Conservation (phyloP, 2,888 invertebrate species). For the Epistrophe grossulariae region DNA sequence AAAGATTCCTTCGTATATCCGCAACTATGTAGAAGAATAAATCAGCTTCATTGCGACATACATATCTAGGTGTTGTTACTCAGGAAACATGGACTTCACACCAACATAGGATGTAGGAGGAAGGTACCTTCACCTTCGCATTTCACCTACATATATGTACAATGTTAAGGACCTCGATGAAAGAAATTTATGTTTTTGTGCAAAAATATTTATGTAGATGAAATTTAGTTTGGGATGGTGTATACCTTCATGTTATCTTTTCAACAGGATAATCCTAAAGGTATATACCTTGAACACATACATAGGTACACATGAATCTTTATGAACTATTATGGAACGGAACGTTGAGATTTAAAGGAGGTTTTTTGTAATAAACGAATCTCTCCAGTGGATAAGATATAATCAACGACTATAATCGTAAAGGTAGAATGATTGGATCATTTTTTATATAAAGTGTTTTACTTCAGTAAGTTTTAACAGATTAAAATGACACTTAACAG, state of each 20-base stretch:
- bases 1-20: slow-evolving; percentile 18
- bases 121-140: too few relatives aligned
- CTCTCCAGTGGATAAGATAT: not conserved
- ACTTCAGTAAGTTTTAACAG: not conserved
- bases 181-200: slow-evolving; percentile 22
- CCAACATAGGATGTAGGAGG: not conserved
- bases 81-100: slow-evolving; percentile 31
- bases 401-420: slow-evolving; percentile 22
- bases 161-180: slow-evolving; percentile 6
- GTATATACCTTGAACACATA: not conserved
- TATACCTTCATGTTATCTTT: slow-evolving; percentile 41
- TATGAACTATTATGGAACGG: slow-evolving; percentile 11
- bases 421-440: slow-evolving; percentile 16
- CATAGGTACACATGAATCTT: not conserved
- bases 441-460: slow-evolving; percentile 7
- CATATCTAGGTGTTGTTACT: slow-evolving; percentile 13
- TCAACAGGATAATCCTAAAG: slow-evolving; percentile 32
- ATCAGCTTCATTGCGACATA: slow-evolving; percentile 9
- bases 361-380: slow-evolving; percentile 18
- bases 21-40: slow-evolving; percentile 24
- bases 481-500: too few relatives aligned
- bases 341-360: slow-evolving; percentile 3
- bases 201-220: slow-evolving; percentile 26
- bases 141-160: not conserved
- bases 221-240: slow-evolving; percentile 18